Evolutionary conservation across 2,888 invertebrate species (phyloP).

Genomic region (Unio delphinus): DNA sequence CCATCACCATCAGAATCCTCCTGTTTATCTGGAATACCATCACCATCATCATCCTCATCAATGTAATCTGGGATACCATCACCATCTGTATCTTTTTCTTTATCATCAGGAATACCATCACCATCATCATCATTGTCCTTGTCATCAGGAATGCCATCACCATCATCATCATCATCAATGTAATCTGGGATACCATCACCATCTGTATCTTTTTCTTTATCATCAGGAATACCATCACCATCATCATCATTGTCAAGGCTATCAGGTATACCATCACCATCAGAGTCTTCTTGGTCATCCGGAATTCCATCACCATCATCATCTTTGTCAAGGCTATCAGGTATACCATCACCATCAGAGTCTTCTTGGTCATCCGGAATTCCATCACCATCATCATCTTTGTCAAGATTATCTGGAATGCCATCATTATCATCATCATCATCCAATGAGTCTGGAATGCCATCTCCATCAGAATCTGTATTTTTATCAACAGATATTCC

Average conservation of each 20-base stretch:
- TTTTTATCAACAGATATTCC: constrained; percentile 56
- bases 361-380: constrained; percentile 61
- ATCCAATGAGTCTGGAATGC: constrained; percentile 50
- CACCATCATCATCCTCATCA: constrained; percentile 59
- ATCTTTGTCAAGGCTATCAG: constrained; percentile 59
- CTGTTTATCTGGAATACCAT: constrained; percentile 59
- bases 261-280: constrained; percentile 58
- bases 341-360: constrained; percentile 63
- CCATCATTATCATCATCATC: constrained; percentile 52
- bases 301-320: constrained; percentile 63
- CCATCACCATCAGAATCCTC: constrained; percentile 46
- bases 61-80: constrained; percentile 55
- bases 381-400: constrained; percentile 64
- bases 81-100: constrained; percentile 6
- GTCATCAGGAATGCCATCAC: constrained; percentile 49
- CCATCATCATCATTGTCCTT: constrained; percentile 53
- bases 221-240: constrained; percentile 65
- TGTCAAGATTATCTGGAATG: constrained; percentile 44
- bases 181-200: constrained; percentile 58
- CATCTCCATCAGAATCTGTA: constrained; percentile 58
- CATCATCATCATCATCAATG: neutral
- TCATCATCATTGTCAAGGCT: constrained; percentile 56
- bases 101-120: constrained; percentile 59
- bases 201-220: constrained; percentile 33
- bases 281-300: constrained; percentile 46